Evolutionary conservation across 2,113 vertebrate genomes (phyloP), one percentile per base, ranked within the genome.

Genomic region (Bothrops jararaca): DNA sequence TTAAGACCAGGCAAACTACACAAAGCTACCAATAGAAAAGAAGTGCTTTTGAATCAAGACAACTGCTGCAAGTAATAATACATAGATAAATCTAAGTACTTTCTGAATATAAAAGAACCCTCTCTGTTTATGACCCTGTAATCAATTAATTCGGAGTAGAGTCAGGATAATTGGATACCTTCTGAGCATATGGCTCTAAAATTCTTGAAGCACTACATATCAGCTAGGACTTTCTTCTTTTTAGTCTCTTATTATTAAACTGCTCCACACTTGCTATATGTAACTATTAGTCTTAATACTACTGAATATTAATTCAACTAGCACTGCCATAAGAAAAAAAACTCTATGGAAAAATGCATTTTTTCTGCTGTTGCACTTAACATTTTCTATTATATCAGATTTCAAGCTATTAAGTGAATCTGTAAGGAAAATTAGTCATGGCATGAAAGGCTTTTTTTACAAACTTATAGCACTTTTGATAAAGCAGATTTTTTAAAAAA

Each of bases 1-100:
- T 29, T 56, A 45, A 34, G n/a, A 85, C 48, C 13, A n/a, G n/a
- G n/a, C n/a, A 5, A 39, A 94, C 34, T 95, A 90, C 92, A 29
- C 91, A 89, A 11, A 9, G 88, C 92, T 93, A 94, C 54, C 91
- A 86, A 42, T 86, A 89, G 89, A 96, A 91, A 0, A 0, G 87
- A 86, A 92, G 95, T 86, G 45, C 92, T 93, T 89, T 88, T 90
- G 87, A 92, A 86, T 89, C 95, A 93, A 94, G 42, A 0, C 6
- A 90, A 0, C 60, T 87, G 50, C 93, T 45, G 0, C 13, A 52
- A 52, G 5, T 48, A 89, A 15, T 80, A 88, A 52, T 89, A 88
- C 53, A 48, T 26, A 60, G 58, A 89, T 89, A 89, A 24, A 89
- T 57, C n/a, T 57, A 56, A 42, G 88, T 89, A 89, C 34, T 18